These are phyloP conservation scores for Sakesphorus luctuosus DNA, from an alignment of 2,113 vertebrate genomes.

Conservation along the genomic window DNA sequence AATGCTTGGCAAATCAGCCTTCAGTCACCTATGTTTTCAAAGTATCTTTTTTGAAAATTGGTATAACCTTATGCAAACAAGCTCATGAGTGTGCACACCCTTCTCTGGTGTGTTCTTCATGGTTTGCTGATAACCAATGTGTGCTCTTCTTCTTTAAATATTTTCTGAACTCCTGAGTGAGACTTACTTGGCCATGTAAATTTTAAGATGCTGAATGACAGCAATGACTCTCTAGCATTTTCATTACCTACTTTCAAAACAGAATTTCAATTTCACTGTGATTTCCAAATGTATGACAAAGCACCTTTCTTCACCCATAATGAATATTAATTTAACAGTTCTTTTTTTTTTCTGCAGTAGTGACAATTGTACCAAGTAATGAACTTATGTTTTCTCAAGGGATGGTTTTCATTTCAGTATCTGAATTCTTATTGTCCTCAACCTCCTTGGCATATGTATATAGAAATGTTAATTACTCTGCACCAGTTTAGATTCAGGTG, in stretches of 20 bases:
- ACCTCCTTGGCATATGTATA: background rate
- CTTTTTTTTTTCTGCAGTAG: background rate
- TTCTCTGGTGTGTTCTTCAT: background rate
- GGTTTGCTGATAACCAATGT: background rate
- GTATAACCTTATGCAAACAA: background rate
- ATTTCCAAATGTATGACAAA: background rate
- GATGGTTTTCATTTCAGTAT: background rate
- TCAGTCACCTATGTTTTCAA: background rate
- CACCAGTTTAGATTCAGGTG: background rate
- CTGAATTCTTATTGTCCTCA: conserved; percentile 14
- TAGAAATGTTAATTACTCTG: background rate
- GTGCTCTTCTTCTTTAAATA: background rate
- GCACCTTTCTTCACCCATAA: background rate
- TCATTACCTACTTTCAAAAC: background rate
- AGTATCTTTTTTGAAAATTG: background rate
- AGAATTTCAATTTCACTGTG: background rate
- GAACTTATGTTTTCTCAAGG: conserved; percentile 14
- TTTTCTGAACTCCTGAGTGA: background rate
- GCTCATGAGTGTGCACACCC: too few relatives aligned
- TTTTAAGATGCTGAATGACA: background rate
- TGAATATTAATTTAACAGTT: conserved; percentile 2
- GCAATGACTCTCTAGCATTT: background rate
- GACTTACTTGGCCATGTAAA: background rate
- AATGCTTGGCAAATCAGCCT: background rate
- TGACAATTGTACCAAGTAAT: background rate